Percentiles rank a stretch among this genome's conserved stretches.
Conservation (phyloP, 2,797 vertebrate species). For the Choloepus didactylus region DNA sequence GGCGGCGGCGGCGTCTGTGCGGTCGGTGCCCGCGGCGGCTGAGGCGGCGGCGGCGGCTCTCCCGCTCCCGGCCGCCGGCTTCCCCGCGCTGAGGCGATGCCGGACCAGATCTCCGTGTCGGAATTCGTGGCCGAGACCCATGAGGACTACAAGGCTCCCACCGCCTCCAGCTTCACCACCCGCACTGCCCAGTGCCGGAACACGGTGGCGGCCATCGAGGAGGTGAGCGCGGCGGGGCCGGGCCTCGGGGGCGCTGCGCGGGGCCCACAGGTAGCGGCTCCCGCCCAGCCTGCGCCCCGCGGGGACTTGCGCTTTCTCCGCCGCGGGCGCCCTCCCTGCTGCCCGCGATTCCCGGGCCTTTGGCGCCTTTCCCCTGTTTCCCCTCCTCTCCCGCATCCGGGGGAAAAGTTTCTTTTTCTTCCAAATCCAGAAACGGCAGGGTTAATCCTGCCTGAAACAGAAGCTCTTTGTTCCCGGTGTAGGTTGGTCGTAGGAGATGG, state of each 20-base stretch:
- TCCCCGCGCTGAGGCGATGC: constrained; percentile 89
- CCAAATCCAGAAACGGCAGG: background rate
- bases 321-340: background rate
- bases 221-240: constrained; percentile 90
- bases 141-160: constrained; percentile 97
- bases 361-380: background rate
- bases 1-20: constrained; percentile 22
- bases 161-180: constrained; percentile 96
- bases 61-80: constrained; percentile 6
- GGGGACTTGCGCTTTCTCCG: background rate
- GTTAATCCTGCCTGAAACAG: constrained; percentile 30
- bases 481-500: constrained; percentile 58
- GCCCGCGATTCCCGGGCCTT: background rate
- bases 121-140: constrained; percentile 96
- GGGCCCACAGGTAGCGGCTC: constrained; percentile 39
- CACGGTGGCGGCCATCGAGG: constrained; percentile 94
- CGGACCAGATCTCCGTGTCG: constrained; percentile 93
- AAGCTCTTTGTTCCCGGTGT: constrained; percentile 80
- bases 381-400: background rate
- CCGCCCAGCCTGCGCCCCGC: background rate
- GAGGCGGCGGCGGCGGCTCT: constrained; percentile 56
- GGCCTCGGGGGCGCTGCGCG: background rate
- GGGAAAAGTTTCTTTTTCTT: constrained; percentile 76
- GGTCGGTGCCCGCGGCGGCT: constrained; percentile 61
- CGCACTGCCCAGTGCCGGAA: constrained; percentile 95